Base-by-base conservation (phyloP, 1,140 invertebrate species). In the Acyrthosiphon pisum region DNA sequence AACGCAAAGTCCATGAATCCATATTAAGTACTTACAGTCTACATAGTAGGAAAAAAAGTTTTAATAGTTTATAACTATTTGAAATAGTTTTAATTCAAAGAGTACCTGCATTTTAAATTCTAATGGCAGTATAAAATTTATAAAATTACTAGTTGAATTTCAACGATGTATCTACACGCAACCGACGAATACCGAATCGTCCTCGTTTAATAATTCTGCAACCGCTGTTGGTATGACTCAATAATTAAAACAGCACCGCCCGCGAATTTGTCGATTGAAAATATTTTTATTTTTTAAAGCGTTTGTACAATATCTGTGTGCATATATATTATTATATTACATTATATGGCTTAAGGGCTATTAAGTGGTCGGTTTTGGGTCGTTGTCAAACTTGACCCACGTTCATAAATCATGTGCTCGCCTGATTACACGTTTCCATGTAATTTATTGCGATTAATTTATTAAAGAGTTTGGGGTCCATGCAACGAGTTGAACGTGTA, bases 391-490 rank as follows among this genome's bases (percentile, higher is more conserved):
- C 87, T 53, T n/a, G n/a, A 53, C 87, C 87, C 87, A 11, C 87
- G 48, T 89, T 53, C 48, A 53, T 89, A 89, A 89, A 89, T 89
- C 87, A 89, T 35, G 87, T 18, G 87, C 18, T 35, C 23, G 44
- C 14, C 86, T 48, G 46, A 88, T 50, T 88, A 88, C 46, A 50
- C 46, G 86, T 50, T 50, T n/a, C n/a, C n/a, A 2, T 53, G 30
- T 35, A 89, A 89, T 89, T 89, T 53, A 89, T 89, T 35, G 87
- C 48, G n/a, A 53, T 50, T 89, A 53, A 89, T 89, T 89, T 89
- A 89, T 89, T 89, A 89, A 87, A 89, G 87, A 89, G 87, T 89
- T 88, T 53, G n/a, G 46, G 86, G 86, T 50, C 30, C 46, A 50
- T 7, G 41, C 84, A 46, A 87, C 44, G 41, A 35, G 86, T 48